Percentiles rank a stretch among this genome's conserved stretches.
Conservation (phyloP, 2,797 vertebrate species). For the Gephyroberyx darwinii region DNA sequence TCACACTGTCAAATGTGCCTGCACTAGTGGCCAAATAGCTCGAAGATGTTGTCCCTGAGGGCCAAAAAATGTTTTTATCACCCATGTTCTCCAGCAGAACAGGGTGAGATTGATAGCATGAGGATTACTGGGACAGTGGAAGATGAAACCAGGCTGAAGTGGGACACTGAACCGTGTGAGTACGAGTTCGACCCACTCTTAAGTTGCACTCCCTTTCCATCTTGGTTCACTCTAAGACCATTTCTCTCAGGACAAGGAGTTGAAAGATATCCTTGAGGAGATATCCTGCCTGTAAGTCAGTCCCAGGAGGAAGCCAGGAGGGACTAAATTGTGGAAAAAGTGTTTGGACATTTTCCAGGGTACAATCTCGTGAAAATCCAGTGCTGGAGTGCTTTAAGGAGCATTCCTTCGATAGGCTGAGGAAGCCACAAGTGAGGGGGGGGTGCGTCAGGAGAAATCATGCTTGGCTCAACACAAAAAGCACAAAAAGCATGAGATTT, state of each 20-base stretch:
- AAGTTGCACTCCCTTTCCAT: slow-evolving; percentile 48
- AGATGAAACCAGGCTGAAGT: slow-evolving; percentile 58
- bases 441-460: slow-evolving; percentile 72
- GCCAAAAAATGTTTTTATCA: slow-evolving; percentile 43
- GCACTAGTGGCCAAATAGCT: slow-evolving; percentile 43
- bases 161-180: slow-evolving; percentile 39
- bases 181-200: slow-evolving; percentile 36
- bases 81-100: slow-evolving; percentile 28
- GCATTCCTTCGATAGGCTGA: slow-evolving; percentile 64
- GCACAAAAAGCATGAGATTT: slow-evolving; percentile 77
- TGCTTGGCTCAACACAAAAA: slow-evolving; percentile 74
- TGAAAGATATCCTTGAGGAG: slow-evolving; percentile 65
- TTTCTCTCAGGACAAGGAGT: slow-evolving; percentile 51
- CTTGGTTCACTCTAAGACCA: slow-evolving; percentile 39
- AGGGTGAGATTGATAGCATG: slow-evolving; percentile 36
- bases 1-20: slow-evolving; percentile 45
- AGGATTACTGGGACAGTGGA: slow-evolving; percentile 46
- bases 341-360: slow-evolving; percentile 67
- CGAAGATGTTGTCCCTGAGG: slow-evolving; percentile 42
- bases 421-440: slow-evolving; percentile 59
- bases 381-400: slow-evolving; percentile 66
- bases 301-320: slow-evolving; percentile 58
- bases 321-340: slow-evolving; percentile 67
- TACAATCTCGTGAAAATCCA: slow-evolving; percentile 72
- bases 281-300: slow-evolving; percentile 56